These are phyloP conservation scores for Zoanthus gigantus DNA, from an alignment of 92 coral and sea anemone species.

Conservation along the genomic window DNA sequence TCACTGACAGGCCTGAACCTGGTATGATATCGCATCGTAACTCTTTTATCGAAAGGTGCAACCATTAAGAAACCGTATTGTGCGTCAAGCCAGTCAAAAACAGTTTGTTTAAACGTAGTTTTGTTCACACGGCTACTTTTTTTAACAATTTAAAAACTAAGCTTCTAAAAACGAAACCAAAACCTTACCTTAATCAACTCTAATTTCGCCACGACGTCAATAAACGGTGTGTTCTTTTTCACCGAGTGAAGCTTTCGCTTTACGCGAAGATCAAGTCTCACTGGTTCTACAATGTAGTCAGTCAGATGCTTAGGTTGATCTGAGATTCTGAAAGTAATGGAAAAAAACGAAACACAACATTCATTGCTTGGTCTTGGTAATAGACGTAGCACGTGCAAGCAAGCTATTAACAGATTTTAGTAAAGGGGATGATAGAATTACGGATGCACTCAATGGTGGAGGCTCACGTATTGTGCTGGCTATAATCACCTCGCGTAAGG, in stretches of 20 bases:
- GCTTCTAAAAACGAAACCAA: not conserved
- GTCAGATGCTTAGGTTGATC: slow-evolving; percentile 62
- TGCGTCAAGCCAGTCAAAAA: not conserved
- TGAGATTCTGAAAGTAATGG: slow-evolving; percentile 57
- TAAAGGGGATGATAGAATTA: too few species aligned
- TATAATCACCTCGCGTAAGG: too few species aligned
- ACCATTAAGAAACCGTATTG: too few species aligned
- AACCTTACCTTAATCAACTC: not conserved
- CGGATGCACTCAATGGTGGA: too few species aligned
- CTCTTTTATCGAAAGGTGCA: too few species aligned
- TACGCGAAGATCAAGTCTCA: slow-evolving; percentile 70
- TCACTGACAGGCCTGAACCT: too few species aligned
- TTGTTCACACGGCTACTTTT: not conserved
- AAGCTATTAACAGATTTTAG: too few species aligned
- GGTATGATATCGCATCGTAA: too few species aligned
- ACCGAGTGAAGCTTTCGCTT: not conserved
- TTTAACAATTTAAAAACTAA: not conserved
- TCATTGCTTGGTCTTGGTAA: too few species aligned
- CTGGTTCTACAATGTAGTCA: slow-evolving; percentile 78
- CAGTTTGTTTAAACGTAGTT: not conserved
- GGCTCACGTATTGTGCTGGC: too few species aligned
- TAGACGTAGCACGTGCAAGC: too few species aligned
- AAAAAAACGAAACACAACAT: not conserved
- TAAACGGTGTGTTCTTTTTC: not conserved
- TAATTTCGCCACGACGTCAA: not conserved